Percentiles rank a stretch among this genome's conserved stretches.
Evolutionary conservation across 2,797 vertebrate species (phyloP).

Genomic region (Eulemur albifrons): DNA sequence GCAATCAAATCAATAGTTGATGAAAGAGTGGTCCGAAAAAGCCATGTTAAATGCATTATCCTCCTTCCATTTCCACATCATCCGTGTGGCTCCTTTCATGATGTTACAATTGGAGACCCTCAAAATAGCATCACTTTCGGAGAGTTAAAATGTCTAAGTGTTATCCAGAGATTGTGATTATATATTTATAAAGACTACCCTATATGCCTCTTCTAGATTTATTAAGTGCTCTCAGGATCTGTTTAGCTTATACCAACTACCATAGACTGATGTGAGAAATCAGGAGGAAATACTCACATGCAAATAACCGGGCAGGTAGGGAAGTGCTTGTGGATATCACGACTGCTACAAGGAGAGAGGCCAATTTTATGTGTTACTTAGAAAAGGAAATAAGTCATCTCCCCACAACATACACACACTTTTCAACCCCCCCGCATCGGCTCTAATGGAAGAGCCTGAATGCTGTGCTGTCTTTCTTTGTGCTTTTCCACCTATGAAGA

Average conservation of each 20-base stretch:
- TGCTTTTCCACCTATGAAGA: constrained; percentile 32
- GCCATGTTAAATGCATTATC: constrained; percentile 50
- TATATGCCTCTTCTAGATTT: constrained; percentile 61
- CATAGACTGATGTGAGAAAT: background rate
- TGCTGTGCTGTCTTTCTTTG: constrained; percentile 35
- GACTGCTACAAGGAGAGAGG: background rate
- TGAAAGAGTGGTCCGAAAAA: constrained; percentile 70
- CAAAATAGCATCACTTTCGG: constrained; percentile 61
- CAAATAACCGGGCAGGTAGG: background rate
- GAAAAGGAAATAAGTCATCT: background rate
- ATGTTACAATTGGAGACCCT: constrained; percentile 48
- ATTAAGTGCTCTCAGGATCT: constrained; percentile 68
- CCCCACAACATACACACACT: too few relatives aligned
- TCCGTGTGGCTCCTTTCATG: background rate
- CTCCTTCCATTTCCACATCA: constrained; percentile 25
- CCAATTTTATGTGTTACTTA: background rate
- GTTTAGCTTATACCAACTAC: constrained; percentile 62
- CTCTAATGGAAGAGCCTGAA: constrained; percentile 58
- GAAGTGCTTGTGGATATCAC: accelerated
- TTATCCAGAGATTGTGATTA: constrained; percentile 69
- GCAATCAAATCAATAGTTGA: constrained; percentile 74
- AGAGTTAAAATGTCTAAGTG: constrained; percentile 66
- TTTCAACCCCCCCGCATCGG: background rate
- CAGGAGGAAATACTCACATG: background rate
- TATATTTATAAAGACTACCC: constrained; percentile 74